phyloP scores from a whole-genome alignment of 2,113 vertebrate species.

The Eudyptes chrysolophus region DNA sequence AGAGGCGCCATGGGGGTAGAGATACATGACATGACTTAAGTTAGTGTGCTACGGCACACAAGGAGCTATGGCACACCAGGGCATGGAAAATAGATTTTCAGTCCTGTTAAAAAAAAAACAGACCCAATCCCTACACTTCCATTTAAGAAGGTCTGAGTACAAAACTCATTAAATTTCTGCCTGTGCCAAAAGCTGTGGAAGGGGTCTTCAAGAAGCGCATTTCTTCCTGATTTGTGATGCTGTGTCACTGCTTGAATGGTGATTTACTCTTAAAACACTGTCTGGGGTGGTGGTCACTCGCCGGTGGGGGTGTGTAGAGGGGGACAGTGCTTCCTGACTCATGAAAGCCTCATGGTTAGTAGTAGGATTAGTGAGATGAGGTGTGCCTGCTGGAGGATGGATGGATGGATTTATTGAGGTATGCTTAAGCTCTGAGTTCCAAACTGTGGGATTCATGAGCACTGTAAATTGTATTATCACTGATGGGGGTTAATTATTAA shows the following conservation, averaged over 20 bases:
- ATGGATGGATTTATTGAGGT: not conserved
- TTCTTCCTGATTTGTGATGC: not conserved
- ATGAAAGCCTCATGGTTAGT: accelerated
- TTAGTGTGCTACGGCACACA: no score
- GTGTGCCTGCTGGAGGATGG: not conserved
- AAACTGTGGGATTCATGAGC: not conserved
- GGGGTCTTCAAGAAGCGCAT: accelerated
- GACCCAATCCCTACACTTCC: not conserved
- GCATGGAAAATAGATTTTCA: not conserved
- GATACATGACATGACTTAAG: not conserved
- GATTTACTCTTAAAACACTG: not conserved
- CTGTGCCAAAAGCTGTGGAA: not conserved
- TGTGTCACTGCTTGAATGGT: not conserved
- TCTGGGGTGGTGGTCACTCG: not conserved
- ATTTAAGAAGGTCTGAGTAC: not conserved
- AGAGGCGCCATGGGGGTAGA: accelerated
- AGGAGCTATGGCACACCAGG: not conserved
- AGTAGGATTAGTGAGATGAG: not conserved
- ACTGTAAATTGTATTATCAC: not conserved
- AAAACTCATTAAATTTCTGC: not conserved
- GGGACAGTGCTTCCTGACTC: accelerated
- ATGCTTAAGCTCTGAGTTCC: not conserved
- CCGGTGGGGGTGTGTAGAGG: not conserved
- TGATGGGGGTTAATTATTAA: not conserved
- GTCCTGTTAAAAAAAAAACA: not conserved